Conservation (phyloP, 2,888 invertebrate genomes). For the Epirrita christyi region DNA sequence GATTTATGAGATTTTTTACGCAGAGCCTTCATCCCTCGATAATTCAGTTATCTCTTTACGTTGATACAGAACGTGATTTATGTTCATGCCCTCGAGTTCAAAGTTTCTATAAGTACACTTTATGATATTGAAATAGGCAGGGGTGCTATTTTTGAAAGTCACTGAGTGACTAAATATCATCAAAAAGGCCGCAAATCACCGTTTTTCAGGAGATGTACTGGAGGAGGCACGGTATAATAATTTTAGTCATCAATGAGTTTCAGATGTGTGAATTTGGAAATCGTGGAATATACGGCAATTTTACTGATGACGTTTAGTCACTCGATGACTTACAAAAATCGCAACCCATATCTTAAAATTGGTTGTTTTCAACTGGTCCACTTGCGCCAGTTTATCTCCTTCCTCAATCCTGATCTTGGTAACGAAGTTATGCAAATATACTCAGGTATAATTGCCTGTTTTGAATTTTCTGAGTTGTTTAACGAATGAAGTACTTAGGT, state of each 20-base stretch:
- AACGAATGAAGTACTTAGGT: no score
- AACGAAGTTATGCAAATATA: neutral
- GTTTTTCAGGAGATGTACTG: no score
- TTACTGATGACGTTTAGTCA: no score
- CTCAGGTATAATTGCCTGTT: neutral
- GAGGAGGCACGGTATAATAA: no score
- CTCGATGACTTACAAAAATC: no score
- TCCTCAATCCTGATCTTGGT: neutral
- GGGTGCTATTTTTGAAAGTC: no score
- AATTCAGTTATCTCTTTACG: slow-evolving; percentile 22
- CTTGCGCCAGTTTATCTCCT: neutral
- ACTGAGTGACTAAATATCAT: no score
- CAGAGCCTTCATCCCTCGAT: slow-evolving; percentile 8
- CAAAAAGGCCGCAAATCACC: no score
- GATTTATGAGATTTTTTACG: slow-evolving; percentile 26
- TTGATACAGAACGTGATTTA: slow-evolving; percentile 16
- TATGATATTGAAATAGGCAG: slow-evolving; percentile 15
- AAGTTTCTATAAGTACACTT: slow-evolving; percentile 10
- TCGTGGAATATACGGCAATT: no score
- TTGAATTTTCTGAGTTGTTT: neutral
- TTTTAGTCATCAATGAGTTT: no score
- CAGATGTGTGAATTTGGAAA: no score
- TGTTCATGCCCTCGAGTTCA: slow-evolving; percentile 15
- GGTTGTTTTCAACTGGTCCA: neutral
- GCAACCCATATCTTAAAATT: neutral